phyloP scores from a whole-genome alignment of 2,797 vertebrate species.

The Pseudochromis fuscus region DNA sequence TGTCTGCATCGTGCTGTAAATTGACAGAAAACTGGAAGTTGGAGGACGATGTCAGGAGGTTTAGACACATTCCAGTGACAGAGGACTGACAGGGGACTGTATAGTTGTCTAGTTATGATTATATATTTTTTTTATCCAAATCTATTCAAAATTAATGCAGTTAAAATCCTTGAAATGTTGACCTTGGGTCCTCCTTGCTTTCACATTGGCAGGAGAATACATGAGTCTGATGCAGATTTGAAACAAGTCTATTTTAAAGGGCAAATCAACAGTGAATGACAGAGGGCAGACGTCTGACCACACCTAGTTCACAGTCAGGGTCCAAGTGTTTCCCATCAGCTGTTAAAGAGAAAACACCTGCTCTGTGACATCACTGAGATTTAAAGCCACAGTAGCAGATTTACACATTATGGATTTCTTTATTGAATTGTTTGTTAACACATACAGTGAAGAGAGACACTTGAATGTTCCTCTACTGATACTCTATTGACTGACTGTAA shows the following conservation, averaged over 20 bases:
- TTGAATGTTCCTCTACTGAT: background rate
- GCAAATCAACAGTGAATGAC: slow-evolving; percentile 26
- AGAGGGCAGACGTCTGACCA: slow-evolving; percentile 26
- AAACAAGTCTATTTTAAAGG: slow-evolving; percentile 25
- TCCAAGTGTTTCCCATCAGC: slow-evolving; percentile 64
- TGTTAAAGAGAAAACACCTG: slow-evolving; percentile 47
- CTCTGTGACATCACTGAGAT: slow-evolving; percentile 41
- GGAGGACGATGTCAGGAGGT: slow-evolving; percentile 6
- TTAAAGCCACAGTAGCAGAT: slow-evolving; percentile 18
- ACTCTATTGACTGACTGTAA: no score
- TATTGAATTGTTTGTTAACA: background rate
- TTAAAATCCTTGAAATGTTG: no score
- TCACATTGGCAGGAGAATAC: background rate
- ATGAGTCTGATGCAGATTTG: background rate
- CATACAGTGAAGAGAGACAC: background rate
- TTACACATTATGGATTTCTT: background rate
- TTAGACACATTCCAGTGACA: background rate
- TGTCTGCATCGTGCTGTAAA: slow-evolving; percentile 18
- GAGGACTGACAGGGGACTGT: background rate
- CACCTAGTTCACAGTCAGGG: slow-evolving; percentile 16
- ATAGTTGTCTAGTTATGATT: background rate
- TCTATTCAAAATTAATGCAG: no score
- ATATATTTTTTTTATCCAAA: background rate
- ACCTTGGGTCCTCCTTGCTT: background rate
- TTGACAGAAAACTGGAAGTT: slow-evolving; percentile 22